Conservation (phyloP, 1,140 invertebrate species). For the Orchestia grillus region DNA sequence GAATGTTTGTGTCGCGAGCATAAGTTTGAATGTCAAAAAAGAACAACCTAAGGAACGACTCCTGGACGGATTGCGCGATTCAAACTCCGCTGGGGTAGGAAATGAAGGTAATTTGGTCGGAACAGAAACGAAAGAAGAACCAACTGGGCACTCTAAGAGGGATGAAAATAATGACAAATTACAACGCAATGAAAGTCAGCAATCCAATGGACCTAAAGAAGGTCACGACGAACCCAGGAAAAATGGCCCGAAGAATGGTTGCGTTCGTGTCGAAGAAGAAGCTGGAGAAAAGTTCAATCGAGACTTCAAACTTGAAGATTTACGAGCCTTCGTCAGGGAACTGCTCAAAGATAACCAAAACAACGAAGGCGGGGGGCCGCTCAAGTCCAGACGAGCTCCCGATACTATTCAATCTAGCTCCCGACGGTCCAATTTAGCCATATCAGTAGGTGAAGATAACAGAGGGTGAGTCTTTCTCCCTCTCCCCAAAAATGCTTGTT, state of each 20-base stretch:
- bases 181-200: neutral
- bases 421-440: neutral
- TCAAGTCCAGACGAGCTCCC: neutral
- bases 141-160: neutral
- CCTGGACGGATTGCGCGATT: neutral
- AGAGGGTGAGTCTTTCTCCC: neutral
- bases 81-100: neutral
- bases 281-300: neutral
- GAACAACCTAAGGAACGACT: neutral
- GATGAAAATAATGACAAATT: neutral
- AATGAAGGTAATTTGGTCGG: neutral
- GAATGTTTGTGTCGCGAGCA: slow-evolving; percentile 30
- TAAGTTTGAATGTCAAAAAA: neutral
- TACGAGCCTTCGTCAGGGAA: slow-evolving; percentile 10
- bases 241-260: neutral
- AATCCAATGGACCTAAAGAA: neutral
- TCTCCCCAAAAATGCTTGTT: neutral
- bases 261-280: neutral
- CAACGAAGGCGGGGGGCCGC: neutral
- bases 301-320: slow-evolving; percentile 31
- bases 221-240: neutral
- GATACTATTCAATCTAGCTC: neutral
- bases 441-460: neutral
- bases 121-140: neutral
- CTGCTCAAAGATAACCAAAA: neutral